phyloP scores from a whole-genome alignment of 2,113 vertebrate genomes.

The Podiceps cristatus region DNA sequence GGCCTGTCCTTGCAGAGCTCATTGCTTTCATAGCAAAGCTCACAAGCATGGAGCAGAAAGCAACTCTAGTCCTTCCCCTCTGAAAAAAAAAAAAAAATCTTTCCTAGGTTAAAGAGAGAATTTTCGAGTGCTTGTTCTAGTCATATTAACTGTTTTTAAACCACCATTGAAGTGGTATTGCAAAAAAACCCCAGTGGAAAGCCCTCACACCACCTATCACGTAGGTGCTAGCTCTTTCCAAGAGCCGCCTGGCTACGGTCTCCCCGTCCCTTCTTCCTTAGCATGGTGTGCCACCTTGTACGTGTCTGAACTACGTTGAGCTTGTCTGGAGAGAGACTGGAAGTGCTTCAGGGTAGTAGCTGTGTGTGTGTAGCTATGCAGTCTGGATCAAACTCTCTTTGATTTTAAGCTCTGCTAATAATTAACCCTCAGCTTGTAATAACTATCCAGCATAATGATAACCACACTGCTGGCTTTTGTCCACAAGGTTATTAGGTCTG shows the following conservation, averaged over 20 bases:
- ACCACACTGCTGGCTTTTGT: neutral
- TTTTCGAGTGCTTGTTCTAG: neutral
- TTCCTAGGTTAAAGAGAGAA: neutral
- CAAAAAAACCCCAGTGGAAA: neutral
- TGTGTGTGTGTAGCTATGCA: neutral
- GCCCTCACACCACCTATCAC: neutral
- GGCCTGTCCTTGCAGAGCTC: neutral
- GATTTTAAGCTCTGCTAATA: slow-evolving; percentile 53
- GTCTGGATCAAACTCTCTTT: slow-evolving; percentile 28
- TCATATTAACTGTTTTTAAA: neutral
- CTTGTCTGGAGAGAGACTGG: neutral
- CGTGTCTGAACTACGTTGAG: neutral
- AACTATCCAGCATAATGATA: slow-evolving; percentile 16
- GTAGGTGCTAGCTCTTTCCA: neutral
- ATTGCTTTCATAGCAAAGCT: neutral
- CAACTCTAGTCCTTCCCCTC: neutral
- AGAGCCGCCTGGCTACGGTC: neutral
- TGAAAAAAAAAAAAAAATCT: neutral
- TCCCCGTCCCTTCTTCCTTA: neutral
- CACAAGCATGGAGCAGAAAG: neutral
- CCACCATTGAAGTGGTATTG: neutral
- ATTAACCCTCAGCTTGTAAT: slow-evolving; percentile 47
- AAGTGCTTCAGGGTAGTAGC: neutral
- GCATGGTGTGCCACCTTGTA: neutral
- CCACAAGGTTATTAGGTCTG: neutral